Conservation (phyloP, 35 echinoderm and acorn worm genomes). For the Amphiura filiformis region DNA sequence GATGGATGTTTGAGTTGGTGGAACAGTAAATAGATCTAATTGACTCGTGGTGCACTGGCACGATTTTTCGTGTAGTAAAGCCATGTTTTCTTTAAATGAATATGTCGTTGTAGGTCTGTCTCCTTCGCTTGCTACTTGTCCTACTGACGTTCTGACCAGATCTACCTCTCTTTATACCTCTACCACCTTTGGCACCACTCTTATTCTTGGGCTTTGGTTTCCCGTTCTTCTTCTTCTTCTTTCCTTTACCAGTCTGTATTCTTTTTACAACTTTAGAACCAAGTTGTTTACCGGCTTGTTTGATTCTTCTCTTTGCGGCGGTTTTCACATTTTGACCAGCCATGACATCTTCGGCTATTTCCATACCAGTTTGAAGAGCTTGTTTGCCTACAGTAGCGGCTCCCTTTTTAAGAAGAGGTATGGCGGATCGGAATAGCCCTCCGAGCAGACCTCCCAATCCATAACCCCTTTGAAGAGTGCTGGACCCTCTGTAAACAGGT, state of each 20-base stretch:
- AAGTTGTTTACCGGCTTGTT: not conserved
- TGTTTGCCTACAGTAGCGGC: slow-evolving; percentile 16
- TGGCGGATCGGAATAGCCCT: slow-evolving; percentile 13
- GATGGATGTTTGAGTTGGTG: slow-evolving; percentile 36
- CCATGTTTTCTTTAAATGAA: slow-evolving; percentile 37
- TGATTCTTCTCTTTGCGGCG: not conserved
- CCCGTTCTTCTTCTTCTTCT: not conserved
- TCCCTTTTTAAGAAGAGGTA: slow-evolving; percentile 26
- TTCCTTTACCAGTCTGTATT: too few species aligned
- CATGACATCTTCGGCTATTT: not conserved
- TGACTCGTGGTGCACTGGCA: slow-evolving; percentile 12
- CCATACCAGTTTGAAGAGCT: slow-evolving; percentile 24
- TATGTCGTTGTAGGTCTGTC: slow-evolving; percentile 18
- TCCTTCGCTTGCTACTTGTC: not conserved
- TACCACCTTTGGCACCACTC: not conserved
- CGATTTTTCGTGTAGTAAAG: slow-evolving; percentile 34
- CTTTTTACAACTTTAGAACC: not conserved
- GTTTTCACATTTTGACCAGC: not conserved
- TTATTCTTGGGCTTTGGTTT: not conserved
- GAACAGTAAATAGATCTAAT: slow-evolving; percentile 47
- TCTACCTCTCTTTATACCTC: not conserved
- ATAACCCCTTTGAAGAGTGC: not conserved
- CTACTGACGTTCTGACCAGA: not conserved
- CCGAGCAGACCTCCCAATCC: slow-evolving; percentile 14
- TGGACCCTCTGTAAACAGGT: slow-evolving; percentile 39